Evolutionary conservation across 2,888 invertebrate species (phyloP), one percentile per base, ranked within the genome.

Genomic region (Mythimna ferrago): DNA sequence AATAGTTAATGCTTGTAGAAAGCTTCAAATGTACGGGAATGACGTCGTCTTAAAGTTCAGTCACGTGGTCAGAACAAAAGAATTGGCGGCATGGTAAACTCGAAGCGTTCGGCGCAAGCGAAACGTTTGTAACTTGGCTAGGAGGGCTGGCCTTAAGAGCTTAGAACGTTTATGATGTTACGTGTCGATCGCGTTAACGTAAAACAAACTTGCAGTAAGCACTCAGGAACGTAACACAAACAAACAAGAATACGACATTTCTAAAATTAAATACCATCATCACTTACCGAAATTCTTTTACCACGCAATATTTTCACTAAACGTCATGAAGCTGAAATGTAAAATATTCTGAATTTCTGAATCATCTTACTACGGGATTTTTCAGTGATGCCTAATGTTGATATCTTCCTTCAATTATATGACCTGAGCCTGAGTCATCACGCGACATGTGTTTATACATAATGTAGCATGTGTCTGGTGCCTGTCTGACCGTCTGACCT

Each of bases 281-380:
- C 68, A 71, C 53, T 73, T 78, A 73, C 58, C 44, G 35, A 82
- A 77, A 88, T 88, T 79, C 84, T 75, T 60, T 10, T 48, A 44
- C 77, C 72, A 81, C 87, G 84, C 76, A 67, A 73, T 62, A 64
- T 80, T 83, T 84, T 78, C 71, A 72, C 67, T 0, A 10, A 11
- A 73, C 84, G 80, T 87, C 84, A 82, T 56, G 19, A 35, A 9
- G 5, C 14, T 58, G 66, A 71, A 76, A 80, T 76, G 72, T 71
- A 38, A 76, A 80, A 64, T 56, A 73, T 76, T 80, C 19, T 87
- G 87, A 86, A 64, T 87, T 76, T 80, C 19, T 87, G 87, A 86
- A 64, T 87, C 86, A 87, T 66, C 57, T 51, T 66, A 60, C 48
- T 58, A 44, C 63, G 64, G 56, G 68, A 81, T 70, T 19, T 51